Conservation (phyloP, 2,113 vertebrate species). For the Loxodonta africana region DNA sequence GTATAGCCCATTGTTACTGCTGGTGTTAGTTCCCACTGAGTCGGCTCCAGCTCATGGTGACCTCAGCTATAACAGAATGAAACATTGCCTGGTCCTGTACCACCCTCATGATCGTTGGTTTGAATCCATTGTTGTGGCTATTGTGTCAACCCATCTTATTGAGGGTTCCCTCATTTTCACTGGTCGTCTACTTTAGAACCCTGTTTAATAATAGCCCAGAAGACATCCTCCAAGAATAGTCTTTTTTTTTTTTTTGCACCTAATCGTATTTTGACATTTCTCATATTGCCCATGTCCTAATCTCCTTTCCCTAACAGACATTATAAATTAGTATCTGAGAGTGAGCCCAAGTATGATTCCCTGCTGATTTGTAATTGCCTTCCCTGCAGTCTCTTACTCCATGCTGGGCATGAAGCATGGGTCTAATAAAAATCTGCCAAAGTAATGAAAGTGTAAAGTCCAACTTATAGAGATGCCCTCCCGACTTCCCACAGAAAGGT, state of each 20-base stretch:
- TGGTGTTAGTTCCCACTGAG: neutral
- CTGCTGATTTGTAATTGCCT: neutral
- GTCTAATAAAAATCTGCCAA: neutral
- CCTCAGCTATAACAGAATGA: too few relatives aligned
- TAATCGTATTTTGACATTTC: neutral
- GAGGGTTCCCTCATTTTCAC: too few relatives aligned
- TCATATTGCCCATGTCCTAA: neutral
- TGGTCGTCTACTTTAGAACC: neutral
- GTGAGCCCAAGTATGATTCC: neutral
- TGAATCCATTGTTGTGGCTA: neutral
- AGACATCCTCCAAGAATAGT: neutral
- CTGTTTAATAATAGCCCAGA: neutral
- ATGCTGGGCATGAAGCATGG: neutral
- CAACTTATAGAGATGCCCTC: neutral
- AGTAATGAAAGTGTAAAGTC: neutral
- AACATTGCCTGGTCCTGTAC: neutral
- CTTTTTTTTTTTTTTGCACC: neutral
- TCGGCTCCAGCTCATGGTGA: too few relatives aligned
- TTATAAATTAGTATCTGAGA: neutral
- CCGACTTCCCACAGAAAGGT: neutral
- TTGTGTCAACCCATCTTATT: neutral
- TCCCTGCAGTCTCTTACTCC: neutral
- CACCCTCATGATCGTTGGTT: neutral
- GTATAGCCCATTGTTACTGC: neutral
- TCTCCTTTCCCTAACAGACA: neutral